These are phyloP conservation scores for Emydoidea blandingii DNA, from an alignment of 2,797 vertebrate species.

Conservation along the genomic window DNA sequence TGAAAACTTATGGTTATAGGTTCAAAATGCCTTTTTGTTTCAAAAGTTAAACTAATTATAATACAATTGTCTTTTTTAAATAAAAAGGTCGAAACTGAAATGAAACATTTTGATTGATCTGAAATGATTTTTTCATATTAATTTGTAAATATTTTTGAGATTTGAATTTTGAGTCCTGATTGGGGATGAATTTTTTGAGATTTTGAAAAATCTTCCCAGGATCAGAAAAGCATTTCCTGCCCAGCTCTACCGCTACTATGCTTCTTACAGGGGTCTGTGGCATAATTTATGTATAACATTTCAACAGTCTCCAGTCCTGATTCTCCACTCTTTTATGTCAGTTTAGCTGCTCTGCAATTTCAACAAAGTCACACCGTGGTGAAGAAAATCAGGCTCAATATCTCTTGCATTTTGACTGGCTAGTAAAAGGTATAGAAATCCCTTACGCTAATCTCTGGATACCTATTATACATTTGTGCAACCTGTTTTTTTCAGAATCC, in stretches of 20 bases:
- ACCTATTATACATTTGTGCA: not conserved
- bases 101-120: not conserved
- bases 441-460: not conserved
- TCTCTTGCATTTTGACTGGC: too few relatives aligned
- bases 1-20: not conserved
- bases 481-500: not conserved
- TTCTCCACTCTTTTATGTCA: not conserved
- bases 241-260: not conserved
- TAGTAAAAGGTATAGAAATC: not conserved
- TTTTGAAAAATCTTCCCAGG: not conserved
- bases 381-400: not conserved
- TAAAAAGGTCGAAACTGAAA: not conserved
- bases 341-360: not conserved
- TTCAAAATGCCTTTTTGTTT: not conserved
- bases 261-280: not conserved
- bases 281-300: not conserved
- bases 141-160: not conserved
- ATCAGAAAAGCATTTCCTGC: not conserved
- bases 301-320: not conserved
- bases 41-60: not conserved
- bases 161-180: not conserved
- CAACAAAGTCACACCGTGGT: not conserved
- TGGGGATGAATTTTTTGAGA: not conserved
- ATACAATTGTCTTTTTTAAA: not conserved
- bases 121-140: not conserved